Conservation (phyloP, 2,888 invertebrate species). For the Alcis repandata region DNA sequence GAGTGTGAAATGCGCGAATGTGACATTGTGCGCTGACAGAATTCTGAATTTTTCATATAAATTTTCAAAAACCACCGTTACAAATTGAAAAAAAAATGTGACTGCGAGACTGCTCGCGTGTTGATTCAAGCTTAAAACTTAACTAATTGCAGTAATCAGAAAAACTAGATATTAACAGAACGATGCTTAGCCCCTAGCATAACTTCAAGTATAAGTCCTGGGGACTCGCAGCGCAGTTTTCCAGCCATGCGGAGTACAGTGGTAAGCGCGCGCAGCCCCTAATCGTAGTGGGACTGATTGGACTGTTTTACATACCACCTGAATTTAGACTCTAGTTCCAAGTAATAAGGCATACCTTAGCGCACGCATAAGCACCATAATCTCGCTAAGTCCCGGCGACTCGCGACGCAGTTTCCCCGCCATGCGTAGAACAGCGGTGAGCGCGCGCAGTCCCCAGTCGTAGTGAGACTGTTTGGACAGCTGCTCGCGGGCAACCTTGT, state of each 20-base stretch:
- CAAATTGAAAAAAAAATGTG: too few relatives aligned
- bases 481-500: constrained; percentile 94
- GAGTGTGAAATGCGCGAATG: too few relatives aligned
- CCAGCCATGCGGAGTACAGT: not conserved
- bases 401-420: constrained; percentile 94
- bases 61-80: too few relatives aligned
- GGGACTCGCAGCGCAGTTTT: not conserved
- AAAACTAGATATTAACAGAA: too few relatives aligned
- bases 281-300: not conserved
- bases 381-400: constrained; percentile 93
- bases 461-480: constrained; percentile 97
- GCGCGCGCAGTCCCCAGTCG: constrained; percentile 96
- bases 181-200: too few relatives aligned
- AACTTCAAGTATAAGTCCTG: too few relatives aligned
- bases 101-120: too few relatives aligned
- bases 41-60: too few relatives aligned
- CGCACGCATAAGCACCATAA: constrained; percentile 96
- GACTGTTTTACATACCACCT: not conserved
- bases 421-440: constrained; percentile 97
- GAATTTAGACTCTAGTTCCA: not conserved
- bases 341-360: constrained; percentile 80
- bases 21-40: too few relatives aligned
- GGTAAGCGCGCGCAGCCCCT: not conserved
- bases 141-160: too few relatives aligned
- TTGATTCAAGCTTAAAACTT: too few relatives aligned